Evolutionary conservation across 2,797 vertebrate genomes (phyloP), one percentile per base, ranked within the genome.

Genomic region (Mormyrus hasselquistii): DNA sequence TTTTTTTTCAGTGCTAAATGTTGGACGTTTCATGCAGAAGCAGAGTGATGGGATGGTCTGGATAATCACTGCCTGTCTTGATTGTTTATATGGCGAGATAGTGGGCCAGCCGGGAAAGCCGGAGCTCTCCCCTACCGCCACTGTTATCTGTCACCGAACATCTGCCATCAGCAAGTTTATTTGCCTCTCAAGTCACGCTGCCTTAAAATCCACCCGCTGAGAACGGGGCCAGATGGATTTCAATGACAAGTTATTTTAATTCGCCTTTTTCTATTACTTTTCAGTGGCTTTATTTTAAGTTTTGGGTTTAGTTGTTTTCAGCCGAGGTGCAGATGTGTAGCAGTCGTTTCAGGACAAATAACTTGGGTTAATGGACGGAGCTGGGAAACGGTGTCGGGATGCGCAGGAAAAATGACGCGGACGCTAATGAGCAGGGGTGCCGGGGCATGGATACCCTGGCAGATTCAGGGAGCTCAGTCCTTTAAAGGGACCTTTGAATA

Each of bases 71-170:
- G 82, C 88, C 92, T 93, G 95, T 94, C 94, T 93, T 86, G 92
- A 94, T 88, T 95, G 93, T 92, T 95, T 93, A 93, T 91, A 92
- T 87, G 89, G 91, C 86, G 90, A 90, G 92, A 92, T 92, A 93
- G 91, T 88, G 38, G 89, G 90, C 90, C 79, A 79, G 92, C 87
- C 92, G 93, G 93, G 92, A 91, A 92, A 90, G 89, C 88, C 88
- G 87, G 55, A 34, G 91, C 90, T 91, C 91, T 94, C 93, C 93
- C 88, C 90, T 91, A 92, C 91, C 57, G 89, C 91, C 88, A 94
- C 94, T 92, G 93, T 95, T 95, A 95, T 95, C 95, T 94, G 94
- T 95, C 94, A 93, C 90, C 89, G 91, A 94, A 95, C 94, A 96
- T 96, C 95, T 95, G 94, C 93, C n/a, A 84, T 88, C 65, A 79